Evolutionary conservation across 2,113 vertebrate species (phyloP), one percentile per base, ranked within the genome.

Genomic region (Aphelocoma coerulescens): DNA sequence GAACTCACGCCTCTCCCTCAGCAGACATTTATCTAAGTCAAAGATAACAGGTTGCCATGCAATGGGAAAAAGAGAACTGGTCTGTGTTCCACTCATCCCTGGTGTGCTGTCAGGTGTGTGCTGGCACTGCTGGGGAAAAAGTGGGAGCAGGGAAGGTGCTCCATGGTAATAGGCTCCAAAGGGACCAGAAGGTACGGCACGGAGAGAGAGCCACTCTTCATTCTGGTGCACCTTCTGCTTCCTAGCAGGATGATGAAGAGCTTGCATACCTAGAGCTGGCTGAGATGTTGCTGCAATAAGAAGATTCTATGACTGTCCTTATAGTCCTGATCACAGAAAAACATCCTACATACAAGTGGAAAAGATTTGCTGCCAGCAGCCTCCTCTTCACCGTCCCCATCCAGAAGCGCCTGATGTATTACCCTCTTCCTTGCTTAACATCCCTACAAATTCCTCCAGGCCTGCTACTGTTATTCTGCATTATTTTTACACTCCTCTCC

Each of bases 11-110:
- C 54, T 68, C 65, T 41, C 58, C 77, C 90, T 55, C 62, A 67
- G 72, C 49, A 91, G 77, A 90, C 67, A 67, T 94, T 84, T 59
- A 86, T 83, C 81, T 85, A 57, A 74, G 84, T 91, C 88, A 90
- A 28, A 77, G 76, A 57, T 55, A 63, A 77, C 15, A 94, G 83
- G 90, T 13, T 67, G 91, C 66, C 65, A 72, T 3, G 16, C 81
- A 68, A 84, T 30, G 81, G 89, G 86, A 66, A 57, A 85, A 89
- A 21, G 57, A 85, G 85, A 91, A 59, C 72, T 52, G 72, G 43
- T 85, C 88, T 69, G 11, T 0, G 2, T 30, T 68, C 55, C 28
- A 10, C 85, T 49, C 63, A 2, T 22, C 62, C 9, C 72, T 7
- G 7, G 73, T 66, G 93, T 80, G 71, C 61, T 14, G 21, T 35